Conservation (phyloP, 2,797 vertebrate species). For the Saxicola maurus region DNA sequence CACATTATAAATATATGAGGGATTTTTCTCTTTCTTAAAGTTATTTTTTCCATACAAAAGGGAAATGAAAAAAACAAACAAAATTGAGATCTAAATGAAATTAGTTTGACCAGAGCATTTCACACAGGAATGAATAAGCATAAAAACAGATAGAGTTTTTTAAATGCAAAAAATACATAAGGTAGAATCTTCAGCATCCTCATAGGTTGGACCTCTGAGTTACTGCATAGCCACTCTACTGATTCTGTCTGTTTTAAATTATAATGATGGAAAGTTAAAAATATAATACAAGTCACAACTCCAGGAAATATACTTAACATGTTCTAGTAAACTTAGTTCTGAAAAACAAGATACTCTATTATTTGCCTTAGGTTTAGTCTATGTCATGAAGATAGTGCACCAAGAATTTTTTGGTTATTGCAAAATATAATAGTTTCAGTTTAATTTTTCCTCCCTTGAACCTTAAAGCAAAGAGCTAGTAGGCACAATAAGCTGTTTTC, state of each 20-base stretch:
- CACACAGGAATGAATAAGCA: neutral
- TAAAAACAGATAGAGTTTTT: neutral
- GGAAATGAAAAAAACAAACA: neutral
- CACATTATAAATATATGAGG: neutral
- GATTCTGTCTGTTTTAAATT: neutral
- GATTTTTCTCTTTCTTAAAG: neutral
- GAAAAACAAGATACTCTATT: neutral
- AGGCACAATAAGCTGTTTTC: neutral
- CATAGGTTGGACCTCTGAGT: neutral
- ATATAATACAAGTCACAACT: neutral
- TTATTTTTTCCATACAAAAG: neutral
- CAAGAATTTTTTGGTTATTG: constrained; percentile 4
- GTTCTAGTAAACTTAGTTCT: neutral
- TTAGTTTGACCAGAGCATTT: neutral
- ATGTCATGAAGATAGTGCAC: neutral
- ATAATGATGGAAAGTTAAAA: neutral
- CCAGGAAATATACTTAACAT: neutral
- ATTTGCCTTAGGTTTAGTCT: constrained; percentile 1
- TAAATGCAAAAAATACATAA: neutral
- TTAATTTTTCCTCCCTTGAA: neutral
- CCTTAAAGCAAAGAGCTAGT: constrained; percentile 25
- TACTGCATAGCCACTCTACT: neutral
- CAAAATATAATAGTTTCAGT: constrained; percentile 5
- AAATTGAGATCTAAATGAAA: neutral
- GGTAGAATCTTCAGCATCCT: neutral